Evolutionary conservation across 2,888 invertebrate species (phyloP), one percentile per base, ranked within the genome.

Genomic region (Heliconius erato): DNA sequence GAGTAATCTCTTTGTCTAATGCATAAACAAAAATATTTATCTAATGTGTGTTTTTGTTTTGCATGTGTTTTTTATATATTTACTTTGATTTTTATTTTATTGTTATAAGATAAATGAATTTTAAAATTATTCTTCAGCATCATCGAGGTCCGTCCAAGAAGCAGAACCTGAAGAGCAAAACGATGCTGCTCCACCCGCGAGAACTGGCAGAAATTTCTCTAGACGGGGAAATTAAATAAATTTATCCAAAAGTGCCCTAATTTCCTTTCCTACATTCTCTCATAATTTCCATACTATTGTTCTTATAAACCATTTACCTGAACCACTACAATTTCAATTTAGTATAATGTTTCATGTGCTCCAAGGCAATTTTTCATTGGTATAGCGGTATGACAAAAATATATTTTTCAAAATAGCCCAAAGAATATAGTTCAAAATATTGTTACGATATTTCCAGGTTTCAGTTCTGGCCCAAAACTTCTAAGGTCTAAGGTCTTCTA

Each of bases 121-220:
- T 76, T n/a, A 3, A 49, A 49, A 49, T 76, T 76, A 3, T n/a
- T 78, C n/a, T 78, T 78, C 90, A 94, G 95, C 95, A 14, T 89
- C 93, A 68, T 89, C 93, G 63, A 91, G 91, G 86, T 91, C 95
- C 28, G 87, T 92, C 71, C 90, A 89, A 79, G 94, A 95, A 77
- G 84, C 90, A 0, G 94, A 95, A 26, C 89, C 87, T 0, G 93
- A 94, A 82, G 94, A 94, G 68, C 92, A 91, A 65, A 91, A 89
- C 76, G 94, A 92, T 65, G 90, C 91, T 68, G 90, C 93, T 1
- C 89, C 92, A 14, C 88, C 92, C 5, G 87, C 90, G 63, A 90
- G 92, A 84, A 89, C 88, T 76, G 90, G 91, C 82, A 91, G 94
- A 83, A 87, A 89, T 68, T 92, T 91, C 86, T 90, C 91, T 86